A percentile compares a stretch with the other conserved stretches of the same genome.
Conservation (phyloP, 2,797 vertebrate species). For the Orientallactaga sibirica region DNA sequence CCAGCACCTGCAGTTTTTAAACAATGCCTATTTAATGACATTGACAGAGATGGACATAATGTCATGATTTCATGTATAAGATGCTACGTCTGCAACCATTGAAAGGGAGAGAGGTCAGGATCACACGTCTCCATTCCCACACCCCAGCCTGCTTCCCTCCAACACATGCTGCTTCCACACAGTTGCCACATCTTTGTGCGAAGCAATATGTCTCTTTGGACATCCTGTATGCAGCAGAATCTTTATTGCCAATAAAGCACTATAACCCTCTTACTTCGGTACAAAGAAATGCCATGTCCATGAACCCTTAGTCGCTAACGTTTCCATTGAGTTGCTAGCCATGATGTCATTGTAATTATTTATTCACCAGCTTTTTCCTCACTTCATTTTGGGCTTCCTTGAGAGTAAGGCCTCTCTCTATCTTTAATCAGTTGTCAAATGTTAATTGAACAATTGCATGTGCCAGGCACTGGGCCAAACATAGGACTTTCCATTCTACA, state of each 20-base stretch:
- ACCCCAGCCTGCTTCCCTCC: not conserved
- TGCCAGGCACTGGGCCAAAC: not conserved
- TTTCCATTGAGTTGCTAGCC: conserved; percentile 32
- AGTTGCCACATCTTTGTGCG: conserved; percentile 21
- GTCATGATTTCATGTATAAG: not conserved
- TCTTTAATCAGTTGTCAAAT: not conserved
- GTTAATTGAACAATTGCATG: not conserved
- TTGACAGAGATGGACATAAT: not conserved
- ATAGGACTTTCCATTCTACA: not conserved
- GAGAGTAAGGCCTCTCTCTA: not conserved
- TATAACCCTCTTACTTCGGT: conserved; percentile 32
- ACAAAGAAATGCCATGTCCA: conserved; percentile 56
- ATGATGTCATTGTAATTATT: not conserved
- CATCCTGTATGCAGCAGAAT: conserved; percentile 40
- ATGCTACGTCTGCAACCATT: not conserved
- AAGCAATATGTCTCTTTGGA: conserved; percentile 43
- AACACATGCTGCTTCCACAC: conserved; percentile 7
- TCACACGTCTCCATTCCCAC: not conserved
- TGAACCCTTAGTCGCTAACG: not conserved
- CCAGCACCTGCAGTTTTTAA: not conserved
- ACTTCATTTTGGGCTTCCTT: not conserved
- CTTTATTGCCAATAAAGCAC: conserved; percentile 61
- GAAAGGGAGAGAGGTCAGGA: not conserved
- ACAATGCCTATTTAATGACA: not conserved
- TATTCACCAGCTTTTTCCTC: not conserved